Evolutionary conservation across 2,113 vertebrate species (phyloP), one percentile per base, ranked within the genome.

Genomic region (Terrapene triunguis): DNA sequence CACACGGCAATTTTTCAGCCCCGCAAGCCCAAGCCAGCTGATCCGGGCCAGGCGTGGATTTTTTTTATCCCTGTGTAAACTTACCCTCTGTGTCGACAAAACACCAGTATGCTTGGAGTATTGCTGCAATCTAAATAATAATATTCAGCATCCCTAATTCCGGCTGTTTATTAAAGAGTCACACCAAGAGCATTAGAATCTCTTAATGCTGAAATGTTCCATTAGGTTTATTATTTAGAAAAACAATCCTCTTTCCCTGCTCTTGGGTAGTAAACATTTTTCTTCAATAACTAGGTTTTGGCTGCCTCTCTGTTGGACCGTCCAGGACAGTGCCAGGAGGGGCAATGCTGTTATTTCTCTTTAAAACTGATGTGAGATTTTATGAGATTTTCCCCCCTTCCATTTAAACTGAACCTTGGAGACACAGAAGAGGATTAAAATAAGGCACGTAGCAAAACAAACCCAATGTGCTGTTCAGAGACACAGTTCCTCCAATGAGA

Each of bases 211-310:
- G 69, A 85, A 85, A 89, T 95, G 92, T 17, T 95, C 94, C 94
- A 89, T 96, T 90, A 74, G 82, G 95, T 89, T 89, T 94, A 91
- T 96, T 97, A 91, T 94, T 96, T 96, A 95, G 95, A 89, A 87
- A 85, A 95, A 92, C 96, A 94, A 10, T 90, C 84, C 88, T 79
- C 32, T 57, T 84, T 94, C 69, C 1, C 78, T 94, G 95, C 95
- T 97, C 78, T 82, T 2, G 62, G 97, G 96, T 95, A 96, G 93
- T 89, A 95, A 89, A 97, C 80, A 54, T 96, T 88, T 93, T 90
- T 80, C 95, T 97, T 96, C 97, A 97, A 97, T 97, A 97, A 96
- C 86, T 62, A 85, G 89, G 80, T 89, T 57, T 80, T 54, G 89
- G 80, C 95, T 93, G 94, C 80, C 86, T 93, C 94, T 93, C 88